Conservation (phyloP, 2,113 vertebrate species). For the Corynorhinus townsendii region DNA sequence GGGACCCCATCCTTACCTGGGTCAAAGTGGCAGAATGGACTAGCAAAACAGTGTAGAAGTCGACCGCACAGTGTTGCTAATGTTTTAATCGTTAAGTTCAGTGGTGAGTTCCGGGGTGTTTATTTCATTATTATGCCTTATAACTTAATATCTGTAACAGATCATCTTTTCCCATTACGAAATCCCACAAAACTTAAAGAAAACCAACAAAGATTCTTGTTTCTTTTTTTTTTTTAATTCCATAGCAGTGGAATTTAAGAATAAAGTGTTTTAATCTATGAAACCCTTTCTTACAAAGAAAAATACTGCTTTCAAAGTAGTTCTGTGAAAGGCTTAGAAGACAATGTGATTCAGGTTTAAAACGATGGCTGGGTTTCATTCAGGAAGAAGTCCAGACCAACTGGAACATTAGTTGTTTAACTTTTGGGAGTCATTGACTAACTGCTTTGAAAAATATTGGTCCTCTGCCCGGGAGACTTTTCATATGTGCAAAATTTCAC, state of each 20-base stretch:
- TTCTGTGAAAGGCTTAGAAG: not conserved
- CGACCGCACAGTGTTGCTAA: fast-evolving
- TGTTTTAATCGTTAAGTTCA: not conserved
- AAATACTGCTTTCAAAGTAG: not conserved
- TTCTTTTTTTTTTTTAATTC: not conserved
- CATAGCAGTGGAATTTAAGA: not conserved
- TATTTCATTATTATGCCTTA: not conserved
- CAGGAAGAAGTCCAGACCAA: not conserved
- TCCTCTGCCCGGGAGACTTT: not conserved
- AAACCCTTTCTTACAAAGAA: not conserved
- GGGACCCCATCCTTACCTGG: not conserved
- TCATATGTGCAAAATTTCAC: not conserved
- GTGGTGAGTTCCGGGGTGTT: not conserved
- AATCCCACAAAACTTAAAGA: not conserved
- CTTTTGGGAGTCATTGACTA: not conserved
- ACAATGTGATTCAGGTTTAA: not conserved
- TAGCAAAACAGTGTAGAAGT: not conserved
- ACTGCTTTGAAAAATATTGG: not conserved
- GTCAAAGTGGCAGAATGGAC: no score
- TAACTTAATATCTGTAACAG: not conserved
- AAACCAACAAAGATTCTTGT: not conserved
- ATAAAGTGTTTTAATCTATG: not conserved
- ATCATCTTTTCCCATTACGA: not conserved
- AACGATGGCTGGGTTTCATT: not conserved
- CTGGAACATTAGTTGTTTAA: not conserved